A percentile compares a stretch with the other conserved stretches of the same genome.
phyloP scores from a whole-genome alignment of 2,113 vertebrate genomes.

The Oreotrochilus melanogaster region DNA sequence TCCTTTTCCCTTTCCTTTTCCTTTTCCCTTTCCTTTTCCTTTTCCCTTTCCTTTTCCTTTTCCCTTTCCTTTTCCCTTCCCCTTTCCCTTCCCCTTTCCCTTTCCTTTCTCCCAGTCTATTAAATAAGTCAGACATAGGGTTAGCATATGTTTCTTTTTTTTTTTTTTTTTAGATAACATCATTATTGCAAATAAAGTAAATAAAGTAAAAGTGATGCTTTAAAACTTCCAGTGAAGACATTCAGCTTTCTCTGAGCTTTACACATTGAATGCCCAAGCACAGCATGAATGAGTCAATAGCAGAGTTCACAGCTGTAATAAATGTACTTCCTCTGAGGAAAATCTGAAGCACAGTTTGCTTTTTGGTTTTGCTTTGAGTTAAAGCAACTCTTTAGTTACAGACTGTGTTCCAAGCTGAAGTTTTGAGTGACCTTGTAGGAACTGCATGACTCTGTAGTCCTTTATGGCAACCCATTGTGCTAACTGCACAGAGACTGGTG shows the following conservation, averaged over 20 bases:
- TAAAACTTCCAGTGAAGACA: not conserved
- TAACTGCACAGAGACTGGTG: not conserved
- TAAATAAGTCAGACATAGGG: not conserved
- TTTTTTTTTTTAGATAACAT: too few relatives aligned
- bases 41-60: too few relatives aligned
- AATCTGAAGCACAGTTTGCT: not conserved
- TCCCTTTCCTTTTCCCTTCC: too few relatives aligned
- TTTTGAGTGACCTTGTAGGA: slow-evolving; percentile 17
- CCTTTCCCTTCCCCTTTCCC: too few relatives aligned
- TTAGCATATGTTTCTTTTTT: not conserved
- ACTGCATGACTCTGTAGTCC: not conserved
- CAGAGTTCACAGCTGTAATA: not conserved
- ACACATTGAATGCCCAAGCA: not conserved
- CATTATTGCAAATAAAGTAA: not conserved
- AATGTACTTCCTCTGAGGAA: not conserved
- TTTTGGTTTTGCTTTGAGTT: not conserved
- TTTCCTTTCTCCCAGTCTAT: not conserved
- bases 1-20: too few relatives aligned
- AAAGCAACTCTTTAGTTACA: not conserved
- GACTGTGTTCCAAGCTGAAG: not conserved
- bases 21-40: not conserved
- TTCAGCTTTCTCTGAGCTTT: not conserved
- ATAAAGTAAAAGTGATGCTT: not conserved
- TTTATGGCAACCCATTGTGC: slow-evolving; percentile 12
- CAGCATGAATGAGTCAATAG: not conserved